These are phyloP conservation scores for Danaus plexippus DNA, from an alignment of 1,140 invertebrate species.

Conservation along the genomic window DNA sequence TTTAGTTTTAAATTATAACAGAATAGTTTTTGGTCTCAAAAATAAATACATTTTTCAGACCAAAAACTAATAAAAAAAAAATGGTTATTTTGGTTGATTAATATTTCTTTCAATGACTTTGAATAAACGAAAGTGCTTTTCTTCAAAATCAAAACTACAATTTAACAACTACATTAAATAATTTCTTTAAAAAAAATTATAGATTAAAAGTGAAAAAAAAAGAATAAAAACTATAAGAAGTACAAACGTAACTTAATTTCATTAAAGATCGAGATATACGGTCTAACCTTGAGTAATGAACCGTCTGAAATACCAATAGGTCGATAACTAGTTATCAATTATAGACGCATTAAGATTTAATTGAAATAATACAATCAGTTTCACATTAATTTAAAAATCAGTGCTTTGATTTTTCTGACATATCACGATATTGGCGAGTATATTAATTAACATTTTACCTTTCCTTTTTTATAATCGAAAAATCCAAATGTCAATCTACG, in stretches of 20 bases:
- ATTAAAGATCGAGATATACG: not conserved
- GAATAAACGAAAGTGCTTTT: no score
- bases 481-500: slow-evolving; percentile 19
- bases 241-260: not conserved
- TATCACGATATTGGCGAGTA: slow-evolving; percentile 32
- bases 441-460: slow-evolving; percentile 27
- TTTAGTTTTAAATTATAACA: no score
- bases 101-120: no score
- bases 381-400: slow-evolving; percentile 12
- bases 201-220: not conserved
- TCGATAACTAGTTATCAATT: slow-evolving; percentile 2
- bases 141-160: no score
- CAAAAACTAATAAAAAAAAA: no score
- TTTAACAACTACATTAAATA: no score
- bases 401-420: slow-evolving; percentile 24
- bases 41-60: no score
- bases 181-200: not conserved
- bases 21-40: no score
- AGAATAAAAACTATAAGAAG: not conserved
- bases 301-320: no score
- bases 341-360: slow-evolving; percentile 4
- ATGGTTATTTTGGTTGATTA: no score
- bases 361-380: slow-evolving; percentile 12
- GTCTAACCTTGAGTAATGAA: no score
- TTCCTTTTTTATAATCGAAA: slow-evolving; percentile 8